Base-by-base conservation (phyloP, 2,797 vertebrate species). In the Salmo trutta region DNA sequence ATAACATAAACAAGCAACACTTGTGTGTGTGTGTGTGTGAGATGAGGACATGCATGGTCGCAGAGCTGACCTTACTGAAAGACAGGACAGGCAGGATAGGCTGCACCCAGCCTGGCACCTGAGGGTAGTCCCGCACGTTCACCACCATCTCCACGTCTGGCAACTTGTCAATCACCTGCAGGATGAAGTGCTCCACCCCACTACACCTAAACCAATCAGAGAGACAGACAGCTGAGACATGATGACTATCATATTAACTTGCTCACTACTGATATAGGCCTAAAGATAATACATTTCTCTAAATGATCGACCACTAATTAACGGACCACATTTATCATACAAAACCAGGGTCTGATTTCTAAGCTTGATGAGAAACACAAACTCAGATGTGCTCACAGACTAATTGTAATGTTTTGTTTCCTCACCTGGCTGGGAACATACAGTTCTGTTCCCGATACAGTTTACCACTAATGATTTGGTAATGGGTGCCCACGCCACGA, bases 51-150 rank as follows among this genome's bases (percentile, higher is more conserved):
- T 47, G 27, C 1, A 2, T 33, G 8, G 29, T 0, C 5, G 10
- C 7, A 3, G 82, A 72, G 77, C 91, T 86, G 84, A 99, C 98
- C 96, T 99, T 99, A 94, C 98, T 99, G 89, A 99, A 99, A 77
- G 98, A 99, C 87, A 99, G 94, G 79, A 99, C 91, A 0, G 98
- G 97, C 54, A 97, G 90, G 10, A 90, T 79, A 0, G 97, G 95
- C 71, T 95, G 94, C 92, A 96, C 93, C 97, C 97, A 99, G 59
- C 79, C 93, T 64, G 97, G 96, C 69, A 97, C 94, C 86, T 99
- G 98, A 19, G 98, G 98, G 79, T 99, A 99, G 87, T 99, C 98
- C 73, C 98, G 92, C n/a, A 99, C 98, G 69, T 99, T 99, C 76
- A 99, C 93, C 77, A 99, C 95, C 94, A 99, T 94, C 90, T 99